These are phyloP conservation scores for Drosophila macrospina DNA, from an alignment of 2,888 invertebrate genomes.

Conservation along the genomic window DNA sequence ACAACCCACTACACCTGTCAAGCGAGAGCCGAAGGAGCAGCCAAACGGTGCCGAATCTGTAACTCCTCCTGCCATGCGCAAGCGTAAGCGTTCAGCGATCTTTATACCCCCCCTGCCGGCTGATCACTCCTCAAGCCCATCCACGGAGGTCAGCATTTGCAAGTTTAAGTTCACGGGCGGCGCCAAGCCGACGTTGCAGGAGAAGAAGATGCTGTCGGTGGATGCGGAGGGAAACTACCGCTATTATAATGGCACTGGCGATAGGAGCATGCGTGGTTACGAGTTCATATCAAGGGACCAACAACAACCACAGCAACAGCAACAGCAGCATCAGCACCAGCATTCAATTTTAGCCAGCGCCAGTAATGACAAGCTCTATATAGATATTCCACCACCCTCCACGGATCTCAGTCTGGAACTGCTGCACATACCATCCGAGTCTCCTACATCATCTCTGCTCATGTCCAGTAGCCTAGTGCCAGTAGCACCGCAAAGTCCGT, in stretches of 20 bases:
- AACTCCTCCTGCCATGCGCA: constrained; percentile 45
- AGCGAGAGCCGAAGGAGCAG: constrained; percentile 44
- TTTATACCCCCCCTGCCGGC: constrained; percentile 93
- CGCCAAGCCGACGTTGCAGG: constrained; percentile 94
- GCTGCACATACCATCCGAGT: constrained; percentile 83
- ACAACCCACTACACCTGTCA: constrained; percentile 3
- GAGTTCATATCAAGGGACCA: constrained; percentile 92
- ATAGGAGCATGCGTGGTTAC: constrained; percentile 88
- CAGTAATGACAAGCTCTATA: constrained; percentile 85
- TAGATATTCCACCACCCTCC: constrained; percentile 83
- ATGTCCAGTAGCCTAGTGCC: constrained; percentile 63
- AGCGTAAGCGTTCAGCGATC: constrained; percentile 90
- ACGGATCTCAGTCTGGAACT: constrained; percentile 84
- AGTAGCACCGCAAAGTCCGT: constrained; percentile 59
- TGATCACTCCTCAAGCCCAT: constrained; percentile 91
- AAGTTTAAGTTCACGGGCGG: constrained; percentile 97
- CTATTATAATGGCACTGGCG: constrained; percentile 94
- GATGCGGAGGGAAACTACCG: constrained; percentile 95
- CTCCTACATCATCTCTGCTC: constrained; percentile 76
- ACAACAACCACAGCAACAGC: constrained; percentile 86
- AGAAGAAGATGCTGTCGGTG: constrained; percentile 96
- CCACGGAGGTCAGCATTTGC: constrained; percentile 95
- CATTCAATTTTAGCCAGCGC: constrained; percentile 29
- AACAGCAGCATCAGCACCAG: background rate
- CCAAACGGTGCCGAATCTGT: constrained; percentile 55